Percentiles rank a stretch among this genome's conserved stretches.
Evolutionary conservation across 2,888 invertebrate genomes (phyloP).

Genomic region (Drosophila anceps): DNA sequence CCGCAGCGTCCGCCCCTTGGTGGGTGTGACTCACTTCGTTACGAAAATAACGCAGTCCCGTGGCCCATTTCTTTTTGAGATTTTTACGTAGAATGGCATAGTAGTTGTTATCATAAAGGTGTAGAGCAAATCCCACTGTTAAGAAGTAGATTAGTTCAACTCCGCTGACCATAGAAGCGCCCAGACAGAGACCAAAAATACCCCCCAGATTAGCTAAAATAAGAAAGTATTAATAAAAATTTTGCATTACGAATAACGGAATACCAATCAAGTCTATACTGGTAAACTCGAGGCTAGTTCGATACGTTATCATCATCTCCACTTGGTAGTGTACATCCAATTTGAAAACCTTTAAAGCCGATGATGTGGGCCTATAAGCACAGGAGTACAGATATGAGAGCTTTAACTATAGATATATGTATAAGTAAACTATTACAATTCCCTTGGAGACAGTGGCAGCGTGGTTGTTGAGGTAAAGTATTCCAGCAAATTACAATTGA

Average conservation of each 20-base stretch:
- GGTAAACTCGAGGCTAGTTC: constrained; percentile 85
- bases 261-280: constrained; percentile 85
- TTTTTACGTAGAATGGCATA: constrained; percentile 42
- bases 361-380: constrained; percentile 39
- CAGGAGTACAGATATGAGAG: neutral
- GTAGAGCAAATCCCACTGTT: constrained; percentile 78
- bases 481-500: constrained; percentile 80
- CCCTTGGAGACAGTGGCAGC: constrained; percentile 51
- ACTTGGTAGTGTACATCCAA: constrained; percentile 85
- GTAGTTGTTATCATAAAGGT: constrained; percentile 76
- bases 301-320: constrained; percentile 84
- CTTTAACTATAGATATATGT: neutral
- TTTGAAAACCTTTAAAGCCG: constrained; percentile 60
- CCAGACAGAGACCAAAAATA: constrained; percentile 86
- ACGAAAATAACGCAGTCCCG: constrained; percentile 43
- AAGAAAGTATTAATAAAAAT: neutral
- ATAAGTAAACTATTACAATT: constrained; percentile 44
- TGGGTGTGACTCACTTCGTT: constrained; percentile 43
- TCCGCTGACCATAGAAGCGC: constrained; percentile 85
- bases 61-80: constrained; percentile 37
- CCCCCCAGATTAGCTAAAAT: constrained; percentile 86
- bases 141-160: constrained; percentile 85
- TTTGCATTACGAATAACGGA: neutral
- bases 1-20: constrained; percentile 1
- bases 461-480: constrained; percentile 75